Conservation (phyloP, 2,113 vertebrate genomes). For the Lepisosteus oculatus region DNA sequence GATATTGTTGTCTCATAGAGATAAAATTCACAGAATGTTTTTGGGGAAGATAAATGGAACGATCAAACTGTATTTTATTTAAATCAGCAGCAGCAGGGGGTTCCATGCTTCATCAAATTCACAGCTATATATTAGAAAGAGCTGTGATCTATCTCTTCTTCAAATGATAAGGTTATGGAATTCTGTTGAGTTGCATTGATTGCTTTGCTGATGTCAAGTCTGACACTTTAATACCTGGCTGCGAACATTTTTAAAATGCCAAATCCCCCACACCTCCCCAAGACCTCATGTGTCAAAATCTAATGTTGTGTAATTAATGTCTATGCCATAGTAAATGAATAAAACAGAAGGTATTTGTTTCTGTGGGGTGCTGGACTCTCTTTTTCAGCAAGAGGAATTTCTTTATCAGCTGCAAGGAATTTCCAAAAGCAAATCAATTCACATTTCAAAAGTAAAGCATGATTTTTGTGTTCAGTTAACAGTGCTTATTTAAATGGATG, state of each 20-base stretch:
- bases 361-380: conserved; percentile 33
- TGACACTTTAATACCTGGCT: conserved; percentile 66
- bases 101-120: no score
- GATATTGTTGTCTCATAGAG: no score
- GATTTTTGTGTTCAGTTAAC: no score
- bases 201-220: conserved; percentile 45
- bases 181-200: conserved; percentile 58
- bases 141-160: no score
- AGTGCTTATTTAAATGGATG: no score
- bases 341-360: conserved; percentile 40
- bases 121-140: no score
- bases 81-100: no score
- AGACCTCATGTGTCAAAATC: conserved; percentile 38
- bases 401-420: conserved; percentile 26
- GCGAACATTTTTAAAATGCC: conserved; percentile 58
- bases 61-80: no score
- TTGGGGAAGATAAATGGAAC: no score
- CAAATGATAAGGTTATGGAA: conserved; percentile 24
- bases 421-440: conserved; percentile 14
- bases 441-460: no score
- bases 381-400: conserved; percentile 27
- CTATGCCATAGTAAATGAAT: conserved; percentile 36
- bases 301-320: conserved; percentile 45
- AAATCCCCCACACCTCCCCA: conserved; percentile 24
- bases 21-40: no score